A percentile compares a stretch with the other conserved stretches of the same genome.
Conservation (phyloP, 2,113 vertebrate species). For the Mesitornis unicolor region DNA sequence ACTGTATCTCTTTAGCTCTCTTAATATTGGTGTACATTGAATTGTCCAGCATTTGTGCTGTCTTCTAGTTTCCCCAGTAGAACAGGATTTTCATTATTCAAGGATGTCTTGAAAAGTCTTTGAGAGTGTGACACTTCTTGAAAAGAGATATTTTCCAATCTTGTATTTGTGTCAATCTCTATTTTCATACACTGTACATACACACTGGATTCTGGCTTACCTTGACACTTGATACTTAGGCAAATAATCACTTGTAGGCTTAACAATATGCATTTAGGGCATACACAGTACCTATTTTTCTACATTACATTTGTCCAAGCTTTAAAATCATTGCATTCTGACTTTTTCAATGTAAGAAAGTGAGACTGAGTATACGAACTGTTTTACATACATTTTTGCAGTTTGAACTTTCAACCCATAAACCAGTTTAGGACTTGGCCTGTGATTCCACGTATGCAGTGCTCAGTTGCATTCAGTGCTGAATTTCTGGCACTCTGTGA, state of each 20-base stretch:
- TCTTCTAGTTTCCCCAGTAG: neutral
- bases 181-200: neutral
- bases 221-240: neutral
- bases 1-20: neutral
- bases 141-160: neutral
- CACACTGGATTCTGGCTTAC: neutral
- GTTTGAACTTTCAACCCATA: neutral
- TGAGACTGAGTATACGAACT: neutral
- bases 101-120: neutral
- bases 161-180: neutral
- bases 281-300: neutral
- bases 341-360: neutral
- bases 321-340: neutral
- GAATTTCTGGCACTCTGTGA: conserved; percentile 21
- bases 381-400: neutral
- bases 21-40: neutral
- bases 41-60: neutral
- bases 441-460: neutral
- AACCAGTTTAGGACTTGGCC: neutral
- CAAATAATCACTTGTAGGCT: neutral
- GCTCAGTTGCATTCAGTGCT: neutral
- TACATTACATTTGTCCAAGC: neutral
- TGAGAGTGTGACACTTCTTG: neutral
- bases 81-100: neutral
- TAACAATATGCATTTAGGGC: neutral